Evolutionary conservation across 2,888 invertebrate species (phyloP).

Genomic region (Epinotia nisella): DNA sequence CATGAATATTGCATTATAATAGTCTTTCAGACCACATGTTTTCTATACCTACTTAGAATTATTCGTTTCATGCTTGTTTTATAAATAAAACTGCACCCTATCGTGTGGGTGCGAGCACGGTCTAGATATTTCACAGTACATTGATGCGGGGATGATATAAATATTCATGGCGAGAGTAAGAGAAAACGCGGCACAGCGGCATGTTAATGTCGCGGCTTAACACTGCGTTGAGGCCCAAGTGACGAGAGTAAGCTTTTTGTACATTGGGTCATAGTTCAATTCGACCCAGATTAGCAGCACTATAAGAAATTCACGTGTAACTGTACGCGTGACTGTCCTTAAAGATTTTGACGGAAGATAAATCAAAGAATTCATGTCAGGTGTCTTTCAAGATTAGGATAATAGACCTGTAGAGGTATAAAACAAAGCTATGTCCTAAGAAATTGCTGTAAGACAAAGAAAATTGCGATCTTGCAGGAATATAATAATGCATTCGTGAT

Average conservation of each 20-base stretch:
- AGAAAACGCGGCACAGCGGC: constrained; percentile 63
- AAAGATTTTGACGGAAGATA: not conserved
- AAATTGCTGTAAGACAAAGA: no score
- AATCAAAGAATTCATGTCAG: not conserved
- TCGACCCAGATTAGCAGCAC: no score
- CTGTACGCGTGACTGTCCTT: not conserved
- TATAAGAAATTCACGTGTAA: no score
- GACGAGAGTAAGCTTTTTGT: constrained; percentile 36
- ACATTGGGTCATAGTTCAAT: no score
- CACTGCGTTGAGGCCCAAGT: constrained; percentile 55
- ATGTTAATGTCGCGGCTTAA: constrained; percentile 73
- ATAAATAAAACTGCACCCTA: constrained; percentile 46
- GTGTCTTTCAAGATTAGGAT: not conserved
- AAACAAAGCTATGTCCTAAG: no score
- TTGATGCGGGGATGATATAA: constrained; percentile 70
- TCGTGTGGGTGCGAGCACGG: constrained; percentile 40
- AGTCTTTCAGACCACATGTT: no score
- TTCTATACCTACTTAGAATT: not conserved
- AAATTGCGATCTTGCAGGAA: no score
- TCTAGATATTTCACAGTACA: constrained; percentile 64
- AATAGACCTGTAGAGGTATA: no score
- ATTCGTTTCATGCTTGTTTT: constrained; percentile 10
- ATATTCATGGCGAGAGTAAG: constrained; percentile 72
- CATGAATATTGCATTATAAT: no score
- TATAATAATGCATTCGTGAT: no score